Base-by-base conservation (phyloP, 2,888 invertebrate genomes). In the Nephrotoma guestfalica region DNA sequence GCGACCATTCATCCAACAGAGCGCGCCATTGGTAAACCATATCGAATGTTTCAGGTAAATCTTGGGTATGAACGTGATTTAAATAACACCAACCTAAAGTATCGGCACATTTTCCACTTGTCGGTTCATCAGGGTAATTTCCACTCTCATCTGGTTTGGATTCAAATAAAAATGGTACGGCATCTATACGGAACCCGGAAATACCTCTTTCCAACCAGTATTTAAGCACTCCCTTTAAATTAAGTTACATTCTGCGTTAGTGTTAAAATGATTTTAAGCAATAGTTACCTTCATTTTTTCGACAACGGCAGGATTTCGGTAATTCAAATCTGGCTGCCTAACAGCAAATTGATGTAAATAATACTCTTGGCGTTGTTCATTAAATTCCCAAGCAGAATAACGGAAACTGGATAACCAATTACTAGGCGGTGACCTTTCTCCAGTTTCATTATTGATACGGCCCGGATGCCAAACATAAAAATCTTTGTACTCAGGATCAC, bases 141-240 rank as follows among this genome's bases (percentile, higher is more conserved):
- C 93, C 93, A 43, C 92, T 92, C 90, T 94, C 94, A 43, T 85
- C 85, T 93, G 94, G 45, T 91, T 89, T 18, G 2, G 86, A 43
- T 86, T 88, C 88, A 88, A 91, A 91, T 87, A 91, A 90, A 89
- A 90, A 89, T 0, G 91, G 91, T 6, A 96, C 93, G 1, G 96
- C 96, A 89, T 96, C 96, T 45, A 98, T 93, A 87, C 97, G 94
- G 89, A 98, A 97, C 0, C 98, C 98, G 89, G 96, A 96, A 0
- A 97, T 94, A 0, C 97, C 97, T 88, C 94, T 94, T 86, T 94
- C 94, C 86, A 98, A 89, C 97, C 98, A 98, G 89, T 94, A 97
- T 88, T 92, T 92, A 41, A 97, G 90, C 0, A 95, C 94, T 4
- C 94, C 91, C 71, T 85, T 6, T 85, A n/a, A 42, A n/a, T 4